These are phyloP conservation scores for Tipula unca DNA, from an alignment of 2,888 invertebrate genomes.

Conservation along the genomic window DNA sequence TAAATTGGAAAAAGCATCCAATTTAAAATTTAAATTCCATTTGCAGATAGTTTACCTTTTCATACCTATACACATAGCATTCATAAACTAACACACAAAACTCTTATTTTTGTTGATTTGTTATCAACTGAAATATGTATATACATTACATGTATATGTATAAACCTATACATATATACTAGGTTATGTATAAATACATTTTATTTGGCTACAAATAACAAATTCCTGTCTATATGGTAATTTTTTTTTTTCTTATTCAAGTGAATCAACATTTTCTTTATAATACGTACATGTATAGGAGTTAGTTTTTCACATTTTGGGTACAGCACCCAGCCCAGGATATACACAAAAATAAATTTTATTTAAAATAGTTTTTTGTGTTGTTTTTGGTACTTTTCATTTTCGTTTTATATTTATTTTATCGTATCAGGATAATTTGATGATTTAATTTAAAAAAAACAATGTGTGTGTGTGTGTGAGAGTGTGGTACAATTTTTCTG, in stretches of 20 bases:
- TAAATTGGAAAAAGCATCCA: background rate
- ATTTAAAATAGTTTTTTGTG: background rate
- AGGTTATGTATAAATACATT: background rate
- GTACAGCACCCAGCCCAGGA: background rate
- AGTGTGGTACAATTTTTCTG: background rate
- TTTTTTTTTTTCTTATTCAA: background rate
- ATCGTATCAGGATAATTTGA: background rate
- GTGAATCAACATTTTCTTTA: background rate
- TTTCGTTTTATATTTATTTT: background rate
- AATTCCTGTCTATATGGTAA: slow-evolving; percentile 14
- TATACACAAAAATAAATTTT: background rate
- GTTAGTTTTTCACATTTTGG: background rate
- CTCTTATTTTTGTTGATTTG: background rate
- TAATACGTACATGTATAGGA: too few relatives aligned
- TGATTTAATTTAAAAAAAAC: background rate
- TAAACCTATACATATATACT: background rate
- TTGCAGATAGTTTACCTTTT: background rate
- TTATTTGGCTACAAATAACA: background rate
- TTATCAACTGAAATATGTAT: background rate
- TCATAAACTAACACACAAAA: background rate
- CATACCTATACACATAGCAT: background rate
- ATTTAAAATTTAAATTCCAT: background rate
- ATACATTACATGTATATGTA: background rate
- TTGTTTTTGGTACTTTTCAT: background rate
- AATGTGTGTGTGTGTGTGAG: too few relatives aligned